Conservation (phyloP, 2,888 invertebrate species). For the Colostygia pectinataria region DNA sequence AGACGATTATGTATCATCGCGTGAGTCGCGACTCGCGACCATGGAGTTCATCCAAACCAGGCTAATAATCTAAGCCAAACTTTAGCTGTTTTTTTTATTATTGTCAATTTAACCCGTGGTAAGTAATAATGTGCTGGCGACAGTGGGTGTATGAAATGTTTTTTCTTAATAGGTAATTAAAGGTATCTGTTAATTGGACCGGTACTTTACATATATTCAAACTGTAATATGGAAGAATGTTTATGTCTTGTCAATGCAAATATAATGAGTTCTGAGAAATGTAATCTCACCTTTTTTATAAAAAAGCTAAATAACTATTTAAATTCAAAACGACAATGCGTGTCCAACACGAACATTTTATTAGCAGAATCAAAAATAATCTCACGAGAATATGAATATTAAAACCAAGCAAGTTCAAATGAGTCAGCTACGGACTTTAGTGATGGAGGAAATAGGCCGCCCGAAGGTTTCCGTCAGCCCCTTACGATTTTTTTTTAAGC, state of each 20-base stretch:
- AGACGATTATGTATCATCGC: no score
- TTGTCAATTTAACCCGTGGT: no score
- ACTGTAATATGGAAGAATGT: conserved; percentile 24
- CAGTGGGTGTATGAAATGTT: not conserved
- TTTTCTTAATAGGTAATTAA: conserved; percentile 33
- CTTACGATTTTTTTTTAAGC: no score
- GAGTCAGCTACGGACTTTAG: no score
- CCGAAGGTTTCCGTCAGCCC: no score
- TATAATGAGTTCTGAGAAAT: conserved; percentile 14
- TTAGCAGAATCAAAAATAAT: conserved; percentile 1
- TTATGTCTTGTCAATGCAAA: conserved; percentile 24
- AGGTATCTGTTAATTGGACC: conserved; percentile 40
- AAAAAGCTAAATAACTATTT: conserved; percentile 4
- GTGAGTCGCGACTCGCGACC: no score
- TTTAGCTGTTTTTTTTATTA: no score
- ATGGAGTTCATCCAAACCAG: no score
- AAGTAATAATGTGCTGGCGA: not conserved
- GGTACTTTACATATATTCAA: conserved; percentile 34
- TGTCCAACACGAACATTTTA: not conserved
- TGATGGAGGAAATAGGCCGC: no score
- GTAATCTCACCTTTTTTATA: conserved; percentile 1
- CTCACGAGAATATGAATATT: not conserved
- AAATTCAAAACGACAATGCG: conserved; percentile 1
- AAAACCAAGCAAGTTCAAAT: no score
- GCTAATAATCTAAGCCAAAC: no score